These are phyloP conservation scores for Drosophila robusta DNA, from an alignment of 2,888 invertebrate genomes.

Conservation along the genomic window DNA sequence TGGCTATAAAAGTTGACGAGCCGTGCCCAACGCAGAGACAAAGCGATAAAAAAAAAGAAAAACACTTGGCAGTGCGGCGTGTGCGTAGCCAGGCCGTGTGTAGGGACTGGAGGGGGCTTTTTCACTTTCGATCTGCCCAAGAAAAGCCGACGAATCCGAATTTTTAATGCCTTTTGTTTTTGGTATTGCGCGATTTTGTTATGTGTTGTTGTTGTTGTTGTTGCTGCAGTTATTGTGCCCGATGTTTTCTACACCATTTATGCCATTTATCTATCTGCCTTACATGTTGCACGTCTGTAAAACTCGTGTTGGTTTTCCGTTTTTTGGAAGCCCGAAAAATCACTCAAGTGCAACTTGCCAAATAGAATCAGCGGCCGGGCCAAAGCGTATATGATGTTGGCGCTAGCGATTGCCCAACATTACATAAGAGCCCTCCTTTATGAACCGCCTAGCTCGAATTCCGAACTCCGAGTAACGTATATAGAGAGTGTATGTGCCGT, in stretches of 20 bases:
- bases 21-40: constrained; percentile 50
- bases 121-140: constrained; percentile 60
- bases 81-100: not conserved
- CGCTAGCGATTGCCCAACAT: constrained; percentile 63
- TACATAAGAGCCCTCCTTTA: constrained; percentile 70
- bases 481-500: not conserved
- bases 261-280: constrained; percentile 68
- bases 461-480: constrained; percentile 47
- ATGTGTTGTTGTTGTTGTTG: constrained; percentile 8
- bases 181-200: constrained; percentile 72
- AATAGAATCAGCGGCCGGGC: constrained; percentile 65
- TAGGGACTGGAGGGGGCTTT: constrained; percentile 1
- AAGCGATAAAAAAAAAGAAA: constrained; percentile 45
- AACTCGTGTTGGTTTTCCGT: constrained; percentile 60
- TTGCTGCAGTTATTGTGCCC: constrained; percentile 36
- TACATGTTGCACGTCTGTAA: constrained; percentile 65
- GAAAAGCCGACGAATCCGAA: constrained; percentile 19
- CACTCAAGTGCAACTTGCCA: constrained; percentile 83
- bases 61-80: constrained; percentile 29
- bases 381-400: constrained; percentile 20
- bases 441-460: constrained; percentile 30
- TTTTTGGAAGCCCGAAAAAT: constrained; percentile 76
- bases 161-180: constrained; percentile 22
- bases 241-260: constrained; percentile 73
- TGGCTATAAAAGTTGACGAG: constrained; percentile 69